Conservation (phyloP, 2,888 invertebrate genomes). For the Aplocera efformata region DNA sequence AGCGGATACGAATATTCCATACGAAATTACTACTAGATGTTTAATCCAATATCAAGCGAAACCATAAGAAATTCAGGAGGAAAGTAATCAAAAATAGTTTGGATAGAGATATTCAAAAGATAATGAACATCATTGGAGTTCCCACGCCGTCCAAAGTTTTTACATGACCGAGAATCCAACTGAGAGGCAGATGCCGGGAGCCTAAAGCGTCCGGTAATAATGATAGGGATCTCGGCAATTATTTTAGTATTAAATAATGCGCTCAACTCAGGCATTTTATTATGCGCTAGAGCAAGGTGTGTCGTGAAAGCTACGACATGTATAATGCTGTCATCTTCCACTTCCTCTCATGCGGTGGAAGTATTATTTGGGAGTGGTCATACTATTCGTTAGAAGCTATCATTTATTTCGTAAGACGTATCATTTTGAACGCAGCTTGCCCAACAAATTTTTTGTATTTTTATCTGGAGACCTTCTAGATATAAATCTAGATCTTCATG, state of each 20-base stretch:
- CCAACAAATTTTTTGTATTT: too few species aligned
- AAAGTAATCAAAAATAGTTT: conserved; percentile 26
- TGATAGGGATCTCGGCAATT: conserved; percentile 72
- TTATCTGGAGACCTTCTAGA: too few species aligned
- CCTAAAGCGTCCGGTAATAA: conserved; percentile 58
- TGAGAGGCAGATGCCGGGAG: conserved; percentile 58
- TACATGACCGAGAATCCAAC: conserved; percentile 46
- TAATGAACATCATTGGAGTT: conserved; percentile 44
- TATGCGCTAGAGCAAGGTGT: conserved; percentile 31
- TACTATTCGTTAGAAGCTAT: too few species aligned
- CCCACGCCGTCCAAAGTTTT: conserved; percentile 38
- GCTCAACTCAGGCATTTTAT: conserved; percentile 34
- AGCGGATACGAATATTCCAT: too few species aligned
- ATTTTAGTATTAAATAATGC: conserved; percentile 56
- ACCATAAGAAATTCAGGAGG: conserved; percentile 12
- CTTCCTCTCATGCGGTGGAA: neutral
- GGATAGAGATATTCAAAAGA: conserved; percentile 54
- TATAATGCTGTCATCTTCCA: conserved; percentile 47
- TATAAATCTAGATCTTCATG: too few species aligned
- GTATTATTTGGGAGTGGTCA: too few species aligned
- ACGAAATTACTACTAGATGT: too few species aligned
- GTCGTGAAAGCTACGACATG: conserved; percentile 49
- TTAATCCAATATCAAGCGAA: neutral
- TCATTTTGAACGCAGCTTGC: too few species aligned
- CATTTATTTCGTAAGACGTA: too few species aligned